Base-by-base conservation (phyloP, 2,113 vertebrate genomes). In the Nesoenas mayeri region DNA sequence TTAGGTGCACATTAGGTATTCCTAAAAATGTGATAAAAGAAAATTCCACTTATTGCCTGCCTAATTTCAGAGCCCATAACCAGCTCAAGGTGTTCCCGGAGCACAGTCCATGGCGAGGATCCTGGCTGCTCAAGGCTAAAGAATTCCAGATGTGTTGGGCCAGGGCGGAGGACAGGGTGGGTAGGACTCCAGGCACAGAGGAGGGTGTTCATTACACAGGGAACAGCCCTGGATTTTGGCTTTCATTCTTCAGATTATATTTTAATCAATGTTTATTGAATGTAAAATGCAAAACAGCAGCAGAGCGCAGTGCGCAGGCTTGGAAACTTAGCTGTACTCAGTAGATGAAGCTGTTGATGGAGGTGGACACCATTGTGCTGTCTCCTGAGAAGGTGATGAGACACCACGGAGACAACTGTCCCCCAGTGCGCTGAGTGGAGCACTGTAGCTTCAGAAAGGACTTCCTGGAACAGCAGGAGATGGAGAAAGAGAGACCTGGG, bases 81-180 rank as follows among this genome's bases (percentile, higher is more conserved):
- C 87, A 96, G 85, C 73, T 94, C 95, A 87, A 95, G 96, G 96
- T 94, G 96, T 48, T 91, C 60, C 64, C 0, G 0, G 38, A 83
- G 20, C 65, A 44, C 42, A 60, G 84, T 58, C 62, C 60, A 6
- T 14, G 72, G 1, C 11, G 36, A 51, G 81, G 87, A 94, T 79
- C 61, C 78, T 1, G 8, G 62, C 66, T 90, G 82, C 61, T 38
- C 31, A 36, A 48, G 64, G 40, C 80, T 85, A 28, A 90, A 57
- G 79, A 72, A 75, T 82, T 91, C 93, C 95, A 94, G 93, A 95
- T 91, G 93, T 79, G 79, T 81, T 40, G 70, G 38, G 62, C 8
- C 42, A 60, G 21, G 77, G 75, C 22, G 85, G 65, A 88, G 60
- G 77, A 40, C 1, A 8, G 47, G 54, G 15, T 58, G 29, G 15